phyloP scores from a whole-genome alignment of 2,113 vertebrate species.

The Oreocharis arfaki region DNA sequence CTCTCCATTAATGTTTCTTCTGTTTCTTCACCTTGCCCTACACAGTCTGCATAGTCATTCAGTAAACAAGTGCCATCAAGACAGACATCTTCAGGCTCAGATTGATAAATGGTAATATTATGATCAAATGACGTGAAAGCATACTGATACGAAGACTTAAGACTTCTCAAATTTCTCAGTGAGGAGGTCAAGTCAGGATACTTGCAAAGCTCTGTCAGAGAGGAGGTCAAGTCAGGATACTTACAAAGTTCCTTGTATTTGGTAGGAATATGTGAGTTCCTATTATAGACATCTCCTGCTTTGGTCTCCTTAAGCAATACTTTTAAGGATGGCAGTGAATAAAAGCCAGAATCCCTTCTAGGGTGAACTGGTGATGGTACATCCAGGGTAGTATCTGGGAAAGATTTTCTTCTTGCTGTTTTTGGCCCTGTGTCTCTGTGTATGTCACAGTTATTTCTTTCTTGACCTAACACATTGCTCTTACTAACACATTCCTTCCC shows the following conservation, averaged over 20 bases:
- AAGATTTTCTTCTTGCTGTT: slow-evolving; percentile 72
- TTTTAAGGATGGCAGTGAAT: slow-evolving; percentile 68
- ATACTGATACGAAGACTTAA: slow-evolving; percentile 22
- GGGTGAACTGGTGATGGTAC: slow-evolving; percentile 4
- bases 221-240: slow-evolving; percentile 31
- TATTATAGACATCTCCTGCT: neutral
- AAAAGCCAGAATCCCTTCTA: slow-evolving; percentile 67
- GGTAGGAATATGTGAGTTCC: neutral
- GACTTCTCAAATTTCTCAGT: neutral
- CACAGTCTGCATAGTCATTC: neutral
- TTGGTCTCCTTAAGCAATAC: slow-evolving; percentile 46
- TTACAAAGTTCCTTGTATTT: slow-evolving; percentile 32
- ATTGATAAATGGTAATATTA: slow-evolving; percentile 14
- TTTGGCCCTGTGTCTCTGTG: slow-evolving; percentile 43
- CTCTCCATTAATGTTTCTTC: neutral
- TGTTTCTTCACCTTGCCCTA: neutral
- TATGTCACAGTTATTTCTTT: slow-evolving; percentile 64
- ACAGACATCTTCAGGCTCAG: slow-evolving; percentile 20
- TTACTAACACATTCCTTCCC: slow-evolving; percentile 58
- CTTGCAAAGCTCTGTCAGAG: slow-evolving; percentile 31
- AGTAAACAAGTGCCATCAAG: slow-evolving; percentile 20
- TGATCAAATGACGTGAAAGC: slow-evolving; percentile 11
- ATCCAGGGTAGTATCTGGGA: slow-evolving; percentile 57
- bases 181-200: slow-evolving; percentile 26
- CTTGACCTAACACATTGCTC: slow-evolving; percentile 25